Conservation (phyloP, 2,888 invertebrate genomes). For the Agonopterix alstromeriana region DNA sequence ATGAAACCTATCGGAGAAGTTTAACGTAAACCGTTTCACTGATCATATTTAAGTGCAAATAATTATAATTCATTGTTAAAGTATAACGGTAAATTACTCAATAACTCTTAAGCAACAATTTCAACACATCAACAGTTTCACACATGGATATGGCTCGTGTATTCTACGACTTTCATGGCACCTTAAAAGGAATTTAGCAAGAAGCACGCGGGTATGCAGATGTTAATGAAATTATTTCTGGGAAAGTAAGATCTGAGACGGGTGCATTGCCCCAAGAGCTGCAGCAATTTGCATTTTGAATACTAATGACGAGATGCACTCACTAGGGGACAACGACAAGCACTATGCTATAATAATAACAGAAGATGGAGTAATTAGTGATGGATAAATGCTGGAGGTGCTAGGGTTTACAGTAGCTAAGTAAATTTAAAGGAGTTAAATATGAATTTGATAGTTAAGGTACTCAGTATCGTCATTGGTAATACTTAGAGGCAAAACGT, state of each 20-base stretch:
- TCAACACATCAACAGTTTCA: too few species aligned
- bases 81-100: background rate
- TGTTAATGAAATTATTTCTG: constrained; percentile 73
- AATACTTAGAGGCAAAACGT: too few species aligned
- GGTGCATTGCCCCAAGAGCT: constrained; percentile 62
- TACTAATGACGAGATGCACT: constrained; percentile 60
- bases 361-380: constrained; percentile 38
- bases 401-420: too few species aligned
- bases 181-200: constrained; percentile 47
- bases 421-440: too few species aligned
- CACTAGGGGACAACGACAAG: constrained; percentile 39
- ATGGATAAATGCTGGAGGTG: constrained; percentile 10
- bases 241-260: constrained; percentile 67
- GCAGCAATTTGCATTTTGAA: constrained; percentile 70
- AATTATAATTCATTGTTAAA: background rate
- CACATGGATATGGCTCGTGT: background rate
- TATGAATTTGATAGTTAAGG: too few species aligned
- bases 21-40: too few species aligned
- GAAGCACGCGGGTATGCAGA: constrained; percentile 55
- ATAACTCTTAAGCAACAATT: too few species aligned
- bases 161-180: constrained; percentile 26
- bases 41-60: too few species aligned
- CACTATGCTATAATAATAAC: constrained; percentile 44
- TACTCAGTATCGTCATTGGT: too few species aligned
- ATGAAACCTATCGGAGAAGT: too few species aligned